Base-by-base conservation (phyloP, 2,113 vertebrate species). In the Copsychus sechellarum region DNA sequence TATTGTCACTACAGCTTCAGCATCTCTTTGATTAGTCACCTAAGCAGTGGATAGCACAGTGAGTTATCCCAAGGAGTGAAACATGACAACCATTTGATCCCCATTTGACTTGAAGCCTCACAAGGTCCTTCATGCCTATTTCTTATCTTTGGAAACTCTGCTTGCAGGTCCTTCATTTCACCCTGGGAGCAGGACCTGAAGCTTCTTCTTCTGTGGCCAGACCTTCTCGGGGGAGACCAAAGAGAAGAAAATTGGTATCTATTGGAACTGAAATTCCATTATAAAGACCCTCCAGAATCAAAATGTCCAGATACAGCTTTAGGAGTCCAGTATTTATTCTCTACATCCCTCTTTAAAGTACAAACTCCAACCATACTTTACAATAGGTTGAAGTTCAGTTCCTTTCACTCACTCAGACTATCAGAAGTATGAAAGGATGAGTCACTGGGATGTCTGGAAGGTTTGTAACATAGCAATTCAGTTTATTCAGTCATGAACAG, bases 111-210 rank as follows among this genome's bases (percentile, higher is more conserved):
- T 87, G 56, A 69, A 34, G 50, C 71, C 45, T 77, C 7, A 50
- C 40, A 57, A 33, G n/a, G 43, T 54, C 47, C 26, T 72, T 79
- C 36, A 54, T 20, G 22, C 4, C 19, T 86, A 7, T 53, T 93
- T 89, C 48, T 84, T 53, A 71, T 47, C 38, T 86, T 61, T 21
- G 34, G 26, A 69, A 95, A 93, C 24, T 94, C 29, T 90, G 24
- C 12, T 96, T 95, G 69, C 81, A 97, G 95, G 94, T 95, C 65
- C 95, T 97, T 87, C 86, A 90, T 80, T 97, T 96, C 71, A 61
- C n/a, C 20, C 22, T 51, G 77, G 42, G 14, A 76, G 45, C 62
- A 71, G 78, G 24, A 85, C 47, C 11, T 47, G 93, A 60, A 85
- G 26, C 64, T 17, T 92, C 94, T 51, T 92, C 89, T 60, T 86